Evolutionary conservation across 2,888 invertebrate species (phyloP), one percentile per base, ranked within the genome.

Genomic region (Protonemura montana): DNA sequence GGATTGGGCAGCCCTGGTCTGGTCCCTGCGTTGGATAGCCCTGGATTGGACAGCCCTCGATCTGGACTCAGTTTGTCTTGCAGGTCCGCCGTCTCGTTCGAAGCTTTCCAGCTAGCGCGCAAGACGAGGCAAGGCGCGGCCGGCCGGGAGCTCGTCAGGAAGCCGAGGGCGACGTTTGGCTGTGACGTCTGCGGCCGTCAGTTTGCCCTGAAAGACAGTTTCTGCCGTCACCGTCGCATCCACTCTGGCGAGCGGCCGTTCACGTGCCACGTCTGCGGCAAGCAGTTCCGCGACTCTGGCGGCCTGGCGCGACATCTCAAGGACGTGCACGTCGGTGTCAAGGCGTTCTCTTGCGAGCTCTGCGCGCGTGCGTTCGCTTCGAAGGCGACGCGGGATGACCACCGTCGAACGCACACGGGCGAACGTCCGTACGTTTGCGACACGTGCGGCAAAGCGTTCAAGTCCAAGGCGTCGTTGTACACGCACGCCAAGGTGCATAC

Each of bases 261-360:
- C 90, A 93, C 94, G 0, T 95, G 95, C 89, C 94, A 95, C 90
- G 89, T 94, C 27, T 95, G 95, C 90, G 95, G 94, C 0, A 94
- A 94, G 89, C 93, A 93, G 89, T 95, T 95, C 90, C 92, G 95
- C 28, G 93, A 94, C n/a, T 94, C 94, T 25, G 93, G 93, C 76
- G 93, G 93, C 89, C 90, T 94, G 35, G 91, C 91, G 26, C 91
- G 94, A 0, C 94, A 94, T 90, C 89, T 91, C 0, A 91, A 92
- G 29, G 92, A 92, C 27, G 89, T 92, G 83, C 94, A 94, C 90
- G 89, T 90, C 0, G 89, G 90, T 0, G 89, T 90, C 0, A 92
- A 93, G n/a, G 93, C 93, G 2, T 92, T 92, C 90, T 87, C 89
- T 7, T 94, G 94, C 89, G 89, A 90, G 6, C 86, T 90, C 0